These are phyloP conservation scores for Burhinus bistriatus DNA, from an alignment of 2,113 vertebrate genomes.

Conservation along the genomic window DNA sequence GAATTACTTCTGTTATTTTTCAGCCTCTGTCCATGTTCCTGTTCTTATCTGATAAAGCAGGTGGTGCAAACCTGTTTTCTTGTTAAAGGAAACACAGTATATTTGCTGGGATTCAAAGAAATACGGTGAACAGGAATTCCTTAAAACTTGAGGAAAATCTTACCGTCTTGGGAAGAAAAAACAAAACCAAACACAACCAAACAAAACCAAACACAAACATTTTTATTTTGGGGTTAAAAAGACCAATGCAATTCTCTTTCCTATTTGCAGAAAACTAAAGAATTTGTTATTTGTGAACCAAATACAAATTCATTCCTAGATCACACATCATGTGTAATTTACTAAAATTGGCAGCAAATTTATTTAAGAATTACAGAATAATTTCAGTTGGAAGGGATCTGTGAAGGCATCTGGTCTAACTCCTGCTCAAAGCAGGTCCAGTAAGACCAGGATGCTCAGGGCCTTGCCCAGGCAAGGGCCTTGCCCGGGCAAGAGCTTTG, in stretches of 20 bases:
- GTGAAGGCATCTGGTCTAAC: not conserved
- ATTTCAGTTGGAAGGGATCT: not conserved
- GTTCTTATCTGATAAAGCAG: not conserved
- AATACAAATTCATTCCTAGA: not conserved
- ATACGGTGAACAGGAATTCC: not conserved
- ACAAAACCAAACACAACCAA: no score
- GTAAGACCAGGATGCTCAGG: not conserved
- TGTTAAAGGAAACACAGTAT: not conserved
- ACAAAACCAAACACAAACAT: not conserved
- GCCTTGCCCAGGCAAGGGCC: not conserved
- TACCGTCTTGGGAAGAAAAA: not conserved
- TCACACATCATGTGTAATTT: not conserved
- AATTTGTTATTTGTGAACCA: not conserved
- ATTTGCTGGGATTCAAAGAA: not conserved
- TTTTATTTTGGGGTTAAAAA: not conserved
- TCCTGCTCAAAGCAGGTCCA: fast-evolving
- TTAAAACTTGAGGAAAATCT: not conserved
- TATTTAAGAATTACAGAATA: not conserved
- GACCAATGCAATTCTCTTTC: not conserved
- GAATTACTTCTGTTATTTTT: not conserved
- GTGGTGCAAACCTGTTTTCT: not conserved
- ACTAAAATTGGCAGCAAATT: not conserved
- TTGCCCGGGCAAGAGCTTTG: not conserved
- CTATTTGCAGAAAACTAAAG: not conserved
- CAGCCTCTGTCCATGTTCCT: not conserved